Base-by-base conservation (phyloP, 2,888 invertebrate genomes). In the Agrotis clavis region DNA sequence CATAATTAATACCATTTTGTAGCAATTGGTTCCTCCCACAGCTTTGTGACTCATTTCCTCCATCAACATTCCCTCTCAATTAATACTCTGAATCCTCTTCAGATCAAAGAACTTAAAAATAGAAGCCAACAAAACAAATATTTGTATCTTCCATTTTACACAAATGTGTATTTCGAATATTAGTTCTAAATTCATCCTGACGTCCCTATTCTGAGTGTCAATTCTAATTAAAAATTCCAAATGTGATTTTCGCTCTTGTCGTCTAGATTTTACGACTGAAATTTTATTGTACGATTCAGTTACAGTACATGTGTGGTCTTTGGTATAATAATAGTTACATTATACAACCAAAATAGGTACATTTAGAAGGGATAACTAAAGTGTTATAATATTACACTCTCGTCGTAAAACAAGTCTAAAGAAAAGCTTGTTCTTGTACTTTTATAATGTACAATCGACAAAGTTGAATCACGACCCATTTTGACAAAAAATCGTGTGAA, bases 41-140 rank as follows among this genome's bases (percentile, higher is more conserved):
- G 53, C 30, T 69, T 66, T 56, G 65, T 82, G 68, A 73, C 48
- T 82, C 74, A 80, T 79, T 69, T 73, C 79, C 79, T 73, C 53
- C 45, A 50, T 80, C 56, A 73, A 53, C 56, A 67, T 70, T 53
- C 53, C 60, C 54, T 66, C 62, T 41, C 41, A 41, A 59, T 72
- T 73, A 73, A 73, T 64, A 73, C 56, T 54, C 61, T 51, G 67
- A 57, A 82, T 69, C 57, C 54, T 53, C 65, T 48, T 62, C 41
- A 71, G 65, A 81, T 79, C 79, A 82, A 81, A 81, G 81, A 45
- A 50, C 21, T 35, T 70, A 9, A 67, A 78, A 80, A 65, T 69
- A 66, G 67, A 63, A 66, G 30, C 56, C 45, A n/a, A 82, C 62
- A 56, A 68, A 73, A 79, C 56, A 64, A 62, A 60, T 57, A 82